Conservation (phyloP, 53 echinoderm and acorn worm species). For the Hippasteria phrygiana region DNA sequence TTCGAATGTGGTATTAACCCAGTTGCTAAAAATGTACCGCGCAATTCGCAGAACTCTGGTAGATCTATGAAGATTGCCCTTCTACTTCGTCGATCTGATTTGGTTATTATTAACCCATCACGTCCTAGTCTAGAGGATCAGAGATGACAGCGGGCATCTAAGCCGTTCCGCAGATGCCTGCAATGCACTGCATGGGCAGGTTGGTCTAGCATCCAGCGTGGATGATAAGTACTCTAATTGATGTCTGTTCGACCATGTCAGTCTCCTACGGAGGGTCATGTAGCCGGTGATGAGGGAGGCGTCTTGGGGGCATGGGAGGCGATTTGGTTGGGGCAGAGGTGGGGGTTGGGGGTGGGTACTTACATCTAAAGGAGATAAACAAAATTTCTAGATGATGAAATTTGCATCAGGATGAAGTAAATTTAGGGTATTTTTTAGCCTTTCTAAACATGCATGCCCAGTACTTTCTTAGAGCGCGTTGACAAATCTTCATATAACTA, state of each 20-base stretch:
- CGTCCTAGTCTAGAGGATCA: slow-evolving; percentile 23
- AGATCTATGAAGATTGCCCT: background rate
- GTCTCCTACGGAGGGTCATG: background rate
- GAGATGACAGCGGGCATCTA: slow-evolving; percentile 25
- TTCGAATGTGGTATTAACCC: no score
- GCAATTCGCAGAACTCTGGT: no score
- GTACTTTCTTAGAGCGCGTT: no score
- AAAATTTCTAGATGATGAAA: no score
- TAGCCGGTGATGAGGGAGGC: slow-evolving; percentile 1
- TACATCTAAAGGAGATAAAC: no score
- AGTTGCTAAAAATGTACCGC: no score
- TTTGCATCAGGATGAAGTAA: no score
- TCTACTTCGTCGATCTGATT: background rate
- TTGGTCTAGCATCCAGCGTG: slow-evolving; percentile 4
- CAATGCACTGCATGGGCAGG: background rate
- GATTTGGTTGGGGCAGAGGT: background rate
- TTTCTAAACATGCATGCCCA: no score
- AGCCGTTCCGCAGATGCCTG: slow-evolving; percentile 22
- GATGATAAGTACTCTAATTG: slow-evolving; percentile 32
- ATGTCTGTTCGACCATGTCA: slow-evolving; percentile 43
- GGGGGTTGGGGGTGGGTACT: background rate
- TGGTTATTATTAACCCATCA: slow-evolving; percentile 51
- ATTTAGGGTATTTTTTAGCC: no score
- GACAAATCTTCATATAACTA: no score
- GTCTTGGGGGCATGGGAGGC: background rate